phyloP scores from a whole-genome alignment of 23 tunicate species.

The Styela clava region DNA sequence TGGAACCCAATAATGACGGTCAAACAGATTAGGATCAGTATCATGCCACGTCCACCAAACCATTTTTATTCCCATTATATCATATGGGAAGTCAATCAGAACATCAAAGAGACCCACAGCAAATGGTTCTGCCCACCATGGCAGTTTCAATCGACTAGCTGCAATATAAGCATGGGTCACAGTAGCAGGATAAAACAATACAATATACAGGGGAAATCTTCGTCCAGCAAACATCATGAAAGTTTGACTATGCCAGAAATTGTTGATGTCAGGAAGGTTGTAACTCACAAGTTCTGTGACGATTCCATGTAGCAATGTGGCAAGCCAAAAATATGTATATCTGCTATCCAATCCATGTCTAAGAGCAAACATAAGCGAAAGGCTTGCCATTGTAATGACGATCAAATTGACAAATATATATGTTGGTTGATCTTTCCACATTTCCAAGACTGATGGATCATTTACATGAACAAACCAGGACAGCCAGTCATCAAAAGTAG shows the following conservation, averaged over 20 bases:
- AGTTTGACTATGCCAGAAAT: constrained; percentile 90
- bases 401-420: constrained; percentile 59
- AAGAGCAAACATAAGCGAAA: constrained; percentile 67
- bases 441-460: constrained; percentile 59
- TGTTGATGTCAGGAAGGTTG: constrained; percentile 77
- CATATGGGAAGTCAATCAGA: constrained; percentile 83
- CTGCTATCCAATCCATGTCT: constrained; percentile 74
- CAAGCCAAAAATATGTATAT: constrained; percentile 86
- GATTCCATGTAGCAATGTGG: constrained; percentile 78
- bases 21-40: constrained; percentile 71
- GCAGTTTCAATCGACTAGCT: constrained; percentile 63
- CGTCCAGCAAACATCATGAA: constrained; percentile 68
- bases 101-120: constrained; percentile 91
- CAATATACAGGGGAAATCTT: constrained; percentile 88
- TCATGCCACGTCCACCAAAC: constrained; percentile 98
- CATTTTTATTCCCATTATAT: constrained; percentile 88
- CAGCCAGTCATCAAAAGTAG: constrained; percentile 41
- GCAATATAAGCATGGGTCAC: constrained; percentile 83
- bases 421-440: constrained; percentile 74
- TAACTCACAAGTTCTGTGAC: constrained; percentile 71
- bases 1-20: constrained; percentile 89
- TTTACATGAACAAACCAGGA: constrained; percentile 83
- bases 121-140: constrained; percentile 91
- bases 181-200: constrained; percentile 85
- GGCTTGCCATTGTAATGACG: constrained; percentile 53